Evolutionary conservation across 1,140 invertebrate species (phyloP).

Genomic region (Babylonia areolata): DNA sequence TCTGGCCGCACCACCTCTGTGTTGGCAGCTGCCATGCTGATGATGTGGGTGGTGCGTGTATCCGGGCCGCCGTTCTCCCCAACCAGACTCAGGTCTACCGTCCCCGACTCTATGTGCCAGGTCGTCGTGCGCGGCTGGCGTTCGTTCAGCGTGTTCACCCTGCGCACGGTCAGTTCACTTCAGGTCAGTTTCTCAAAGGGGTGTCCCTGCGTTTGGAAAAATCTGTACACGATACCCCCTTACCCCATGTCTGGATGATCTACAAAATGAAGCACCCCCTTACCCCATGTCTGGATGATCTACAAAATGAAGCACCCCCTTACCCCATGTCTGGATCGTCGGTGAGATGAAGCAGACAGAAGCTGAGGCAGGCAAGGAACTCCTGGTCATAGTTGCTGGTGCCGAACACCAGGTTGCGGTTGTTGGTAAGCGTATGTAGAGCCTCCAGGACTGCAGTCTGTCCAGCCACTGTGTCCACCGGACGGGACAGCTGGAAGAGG

Average conservation of each 20-base stretch:
- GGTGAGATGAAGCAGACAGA: slow-evolving; percentile 95
- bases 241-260: slow-evolving; percentile 90
- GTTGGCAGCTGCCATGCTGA: slow-evolving; percentile 4
- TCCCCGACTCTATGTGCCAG: slow-evolving; percentile 61
- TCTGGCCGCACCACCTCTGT: not conserved
- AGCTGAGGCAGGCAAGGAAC: slow-evolving; percentile 96
- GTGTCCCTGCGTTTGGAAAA: too few species aligned
- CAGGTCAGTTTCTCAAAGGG: too few species aligned
- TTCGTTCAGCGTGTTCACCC: slow-evolving; percentile 57
- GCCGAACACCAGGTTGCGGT: slow-evolving; percentile 90
- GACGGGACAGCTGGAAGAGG: slow-evolving; percentile 92
- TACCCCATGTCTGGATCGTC: slow-evolving; percentile 90
- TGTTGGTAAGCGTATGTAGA: slow-evolving; percentile 93
- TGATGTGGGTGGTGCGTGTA: slow-evolving; percentile 2
- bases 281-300: slow-evolving; percentile 90
- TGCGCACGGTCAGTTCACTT: too few species aligned
- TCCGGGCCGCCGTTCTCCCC: slow-evolving; percentile 34
- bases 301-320: slow-evolving; percentile 92
- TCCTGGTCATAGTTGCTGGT: slow-evolving; percentile 96
- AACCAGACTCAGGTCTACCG: slow-evolving; percentile 37
- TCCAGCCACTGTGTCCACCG: slow-evolving; percentile 87
- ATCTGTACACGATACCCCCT: too few species aligned
- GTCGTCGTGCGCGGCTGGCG: slow-evolving; percentile 59
- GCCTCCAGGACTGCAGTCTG: slow-evolving; percentile 95
- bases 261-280: slow-evolving; percentile 87